Evolutionary conservation across 2,888 invertebrate species (phyloP).

Genomic region (Drosophila putrida): DNA sequence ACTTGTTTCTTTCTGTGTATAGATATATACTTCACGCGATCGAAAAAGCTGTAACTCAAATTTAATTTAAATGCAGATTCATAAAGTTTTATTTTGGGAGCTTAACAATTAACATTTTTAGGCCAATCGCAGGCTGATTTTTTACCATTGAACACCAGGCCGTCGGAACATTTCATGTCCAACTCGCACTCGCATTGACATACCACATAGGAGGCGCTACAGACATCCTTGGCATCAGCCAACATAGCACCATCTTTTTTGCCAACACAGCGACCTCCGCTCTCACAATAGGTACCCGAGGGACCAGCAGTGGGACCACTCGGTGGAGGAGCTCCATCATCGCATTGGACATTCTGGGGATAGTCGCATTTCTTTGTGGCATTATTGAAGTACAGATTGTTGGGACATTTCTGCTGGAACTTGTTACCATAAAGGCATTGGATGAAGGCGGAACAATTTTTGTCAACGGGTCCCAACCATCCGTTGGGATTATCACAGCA

Average conservation of each 20-base stretch:
- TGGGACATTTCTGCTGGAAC: conserved; percentile 55
- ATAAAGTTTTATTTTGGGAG: conserved; percentile 39
- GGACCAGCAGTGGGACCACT: conserved; percentile 77
- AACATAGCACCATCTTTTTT: conserved; percentile 56
- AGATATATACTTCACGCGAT: too few relatives aligned
- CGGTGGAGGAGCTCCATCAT: conserved; percentile 64
- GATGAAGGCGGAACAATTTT: conserved; percentile 62
- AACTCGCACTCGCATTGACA: conserved; percentile 82
- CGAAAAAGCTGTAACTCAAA: background rate
- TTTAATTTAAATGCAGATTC: conserved; percentile 15
- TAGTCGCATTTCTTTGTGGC: conserved; percentile 61
- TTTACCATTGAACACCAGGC: conserved; percentile 56
- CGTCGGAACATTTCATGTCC: conserved; percentile 43
- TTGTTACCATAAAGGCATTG: conserved; percentile 42
- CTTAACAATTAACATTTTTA: conserved; percentile 49
- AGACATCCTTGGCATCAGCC: conserved; percentile 17
- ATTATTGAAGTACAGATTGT: conserved; percentile 67
- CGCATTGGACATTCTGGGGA: conserved; percentile 69
- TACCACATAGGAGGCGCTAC: conserved; percentile 59
- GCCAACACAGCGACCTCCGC: conserved; percentile 63
- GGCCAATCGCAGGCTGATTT: conserved; percentile 71
- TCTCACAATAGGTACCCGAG: conserved; percentile 73
- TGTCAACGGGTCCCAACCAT: conserved; percentile 39
- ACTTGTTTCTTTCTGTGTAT: too few relatives aligned
- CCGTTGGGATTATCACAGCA: conserved; percentile 52